Evolutionary conservation across 2,888 invertebrate species (phyloP).

Genomic region (Cheilosia vulpina): DNA sequence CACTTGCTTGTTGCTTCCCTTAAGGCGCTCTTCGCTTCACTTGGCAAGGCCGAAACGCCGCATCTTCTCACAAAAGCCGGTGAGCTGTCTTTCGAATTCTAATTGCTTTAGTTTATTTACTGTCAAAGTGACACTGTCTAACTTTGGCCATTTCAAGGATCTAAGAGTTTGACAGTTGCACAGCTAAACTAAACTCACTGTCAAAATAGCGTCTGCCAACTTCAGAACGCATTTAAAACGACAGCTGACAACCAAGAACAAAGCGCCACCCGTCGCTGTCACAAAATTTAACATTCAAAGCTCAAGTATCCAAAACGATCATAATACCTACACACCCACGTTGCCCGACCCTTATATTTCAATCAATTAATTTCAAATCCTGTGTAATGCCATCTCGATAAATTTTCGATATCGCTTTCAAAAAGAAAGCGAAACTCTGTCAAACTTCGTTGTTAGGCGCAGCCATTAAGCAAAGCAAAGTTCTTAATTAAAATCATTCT

Average conservation of each 20-base stretch:
- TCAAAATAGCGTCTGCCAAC: no score
- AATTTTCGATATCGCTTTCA: constrained; percentile 16
- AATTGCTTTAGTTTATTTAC: no score
- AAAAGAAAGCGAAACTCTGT: constrained; percentile 38
- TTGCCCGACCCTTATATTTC: background rate
- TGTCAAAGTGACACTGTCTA: no score
- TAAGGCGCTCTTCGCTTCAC: no score
- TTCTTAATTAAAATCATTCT: constrained; percentile 66
- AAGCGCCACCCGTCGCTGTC: background rate
- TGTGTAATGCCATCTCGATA: constrained; percentile 21
- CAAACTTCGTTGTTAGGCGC: constrained; percentile 35
- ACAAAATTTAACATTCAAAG: background rate
- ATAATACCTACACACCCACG: background rate
- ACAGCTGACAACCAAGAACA: background rate
- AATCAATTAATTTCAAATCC: constrained; percentile 58
- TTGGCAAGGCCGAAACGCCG: no score
- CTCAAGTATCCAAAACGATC: constrained; percentile 22
- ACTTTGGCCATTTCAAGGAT: no score
- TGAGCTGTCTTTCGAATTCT: no score
- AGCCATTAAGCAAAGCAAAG: constrained; percentile 50
- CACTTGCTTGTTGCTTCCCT: no score
- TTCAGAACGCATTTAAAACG: no score
- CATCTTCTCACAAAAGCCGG: no score
- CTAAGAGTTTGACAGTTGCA: no score
- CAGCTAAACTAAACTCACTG: no score